Base-by-base conservation (phyloP, 2,888 invertebrate species). In the Stenolophus ochropezus region DNA sequence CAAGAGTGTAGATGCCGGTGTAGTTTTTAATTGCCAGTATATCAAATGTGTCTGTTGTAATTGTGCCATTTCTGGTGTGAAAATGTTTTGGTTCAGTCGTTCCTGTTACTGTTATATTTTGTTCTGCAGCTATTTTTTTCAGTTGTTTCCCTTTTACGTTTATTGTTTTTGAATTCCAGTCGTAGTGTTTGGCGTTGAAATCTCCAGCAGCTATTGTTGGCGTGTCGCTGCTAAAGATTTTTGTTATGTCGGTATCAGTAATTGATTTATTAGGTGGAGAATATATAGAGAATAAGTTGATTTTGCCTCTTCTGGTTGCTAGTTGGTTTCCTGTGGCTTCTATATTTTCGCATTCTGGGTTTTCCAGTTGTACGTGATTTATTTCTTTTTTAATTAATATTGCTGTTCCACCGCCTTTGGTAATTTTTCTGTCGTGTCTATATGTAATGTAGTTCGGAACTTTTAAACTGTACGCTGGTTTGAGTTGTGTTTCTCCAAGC, bases 331-430 rank as follows among this genome's bases (percentile, higher is more conserved):
- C 49, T 18, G 33, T 61, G 6, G 58, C 16, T 71, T 49, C 21
- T 1, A 14, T 53, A 8, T n/a, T 51, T 1, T 25, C 23, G 14
- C 69, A 20, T 11, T 6, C 25, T 8, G 14, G 11, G 8, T 18
- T 58, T 18, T 58, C 58, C 2, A 58, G 58, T 11, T 18, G 21
- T 8, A 71, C 69, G 25, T 71, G 47, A 6, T 16, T 23, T 20
- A 69, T 77, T 16, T 51, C n/a, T 6, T 53, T 25, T 47, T 42
- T 27, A 14, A 82, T 42, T 20, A 69, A 16, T n/a, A 56, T 21
- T 11, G 82, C 82, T 3, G 53, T 80, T 27, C 82, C 82, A 5
- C 82, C 81, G 8, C 69, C 75, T 56, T 27, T 25, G 8, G 20
- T 47, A 3, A 18, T 25, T 51, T 16, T 18, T 76, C 81, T 49